Evolutionary conservation across 2,888 invertebrate species (phyloP).

Genomic region (Epinotia ramella): DNA sequence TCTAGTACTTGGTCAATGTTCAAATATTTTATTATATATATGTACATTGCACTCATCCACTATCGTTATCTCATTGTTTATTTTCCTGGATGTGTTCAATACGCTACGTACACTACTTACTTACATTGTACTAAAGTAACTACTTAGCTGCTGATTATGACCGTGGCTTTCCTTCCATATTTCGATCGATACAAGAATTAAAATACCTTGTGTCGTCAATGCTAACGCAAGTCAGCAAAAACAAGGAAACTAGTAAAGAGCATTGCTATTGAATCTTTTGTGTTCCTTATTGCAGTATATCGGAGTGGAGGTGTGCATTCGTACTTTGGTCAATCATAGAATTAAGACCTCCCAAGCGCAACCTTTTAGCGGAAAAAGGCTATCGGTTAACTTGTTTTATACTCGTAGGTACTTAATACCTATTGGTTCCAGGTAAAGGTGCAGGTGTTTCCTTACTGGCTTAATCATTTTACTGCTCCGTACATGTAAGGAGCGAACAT

Average conservation of each 20-base stretch:
- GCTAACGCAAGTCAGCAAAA: not conserved
- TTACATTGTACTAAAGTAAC: too few relatives aligned
- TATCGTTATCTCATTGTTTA: not conserved
- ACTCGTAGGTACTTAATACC: constrained; percentile 6
- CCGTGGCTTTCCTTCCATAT: not conserved
- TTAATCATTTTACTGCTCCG: constrained; percentile 47
- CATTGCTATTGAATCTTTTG: constrained; percentile 9
- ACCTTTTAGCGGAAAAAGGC: constrained; percentile 9
- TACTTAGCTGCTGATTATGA: not conserved
- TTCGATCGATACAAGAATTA: not conserved
- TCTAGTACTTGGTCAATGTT: not conserved
- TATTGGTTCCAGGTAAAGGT: constrained; percentile 3
- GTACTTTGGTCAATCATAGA: constrained; percentile 14
- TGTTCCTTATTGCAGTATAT: constrained; percentile 1
- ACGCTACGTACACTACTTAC: not conserved
- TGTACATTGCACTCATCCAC: too few relatives aligned
- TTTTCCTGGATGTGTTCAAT: not conserved
- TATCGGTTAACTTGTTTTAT: not conserved
- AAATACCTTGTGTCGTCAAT: not conserved
- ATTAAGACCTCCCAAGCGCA: constrained; percentile 36
- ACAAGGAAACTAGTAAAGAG: constrained; percentile 16
- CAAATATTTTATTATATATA: too few relatives aligned
- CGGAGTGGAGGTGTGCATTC: not conserved
- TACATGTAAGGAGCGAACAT: constrained; percentile 29
- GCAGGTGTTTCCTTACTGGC: constrained; percentile 38